Percentiles rank a stretch among this genome's conserved stretches.
These are phyloP conservation scores for Trachops cirrhosus DNA, from an alignment of 2,797 vertebrate genomes.

Conservation along the genomic window DNA sequence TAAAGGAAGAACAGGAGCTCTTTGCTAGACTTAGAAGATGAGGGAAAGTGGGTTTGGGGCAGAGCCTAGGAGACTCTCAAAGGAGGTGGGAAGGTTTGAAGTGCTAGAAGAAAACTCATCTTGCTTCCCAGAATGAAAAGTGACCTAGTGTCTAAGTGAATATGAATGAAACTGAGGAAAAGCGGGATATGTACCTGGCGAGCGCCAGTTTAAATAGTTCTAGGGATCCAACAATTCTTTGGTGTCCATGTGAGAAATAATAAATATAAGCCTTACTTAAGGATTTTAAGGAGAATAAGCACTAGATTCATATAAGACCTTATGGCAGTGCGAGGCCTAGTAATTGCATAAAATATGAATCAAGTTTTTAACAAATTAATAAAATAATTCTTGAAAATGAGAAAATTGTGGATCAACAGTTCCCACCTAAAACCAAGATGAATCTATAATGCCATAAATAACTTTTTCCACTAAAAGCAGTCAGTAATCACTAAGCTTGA, in stretches of 20 bases:
- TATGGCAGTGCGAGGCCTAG: not conserved
- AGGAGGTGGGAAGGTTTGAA: not conserved
- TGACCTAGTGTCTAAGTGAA: not conserved
- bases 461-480: not conserved
- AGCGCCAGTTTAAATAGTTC: not conserved
- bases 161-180: not conserved
- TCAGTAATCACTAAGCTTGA: not conserved
- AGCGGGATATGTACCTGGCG: no score
- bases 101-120: not conserved
- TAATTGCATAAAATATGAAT: not conserved
- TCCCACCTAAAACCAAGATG: not conserved
- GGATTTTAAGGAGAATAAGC: not conserved
- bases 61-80: accelerated
- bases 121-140: not conserved
- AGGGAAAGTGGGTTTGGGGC: accelerated
- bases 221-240: not conserved
- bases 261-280: not conserved
- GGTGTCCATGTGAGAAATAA: not conserved
- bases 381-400: not conserved
- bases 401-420: not conserved
- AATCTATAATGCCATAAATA: not conserved
- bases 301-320: not conserved
- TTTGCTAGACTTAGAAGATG: not conserved
- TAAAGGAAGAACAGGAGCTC: not conserved
- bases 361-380: not conserved